These are phyloP conservation scores for Antitype chi DNA, from an alignment of 2,888 invertebrate genomes.

Conservation along the genomic window DNA sequence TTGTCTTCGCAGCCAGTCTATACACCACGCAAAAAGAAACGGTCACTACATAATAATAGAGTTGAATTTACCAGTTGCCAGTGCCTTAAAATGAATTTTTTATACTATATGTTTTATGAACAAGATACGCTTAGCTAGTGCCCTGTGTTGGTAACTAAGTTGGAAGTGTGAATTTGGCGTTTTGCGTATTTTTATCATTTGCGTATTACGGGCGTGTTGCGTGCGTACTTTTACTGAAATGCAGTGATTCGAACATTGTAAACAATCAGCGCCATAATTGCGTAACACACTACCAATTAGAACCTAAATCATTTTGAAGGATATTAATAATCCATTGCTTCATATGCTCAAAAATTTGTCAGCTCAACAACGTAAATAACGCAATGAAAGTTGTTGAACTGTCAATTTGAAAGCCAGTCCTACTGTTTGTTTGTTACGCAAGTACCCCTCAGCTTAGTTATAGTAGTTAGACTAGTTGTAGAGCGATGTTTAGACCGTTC, in stretches of 20 bases:
- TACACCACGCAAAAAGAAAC: constrained; percentile 92
- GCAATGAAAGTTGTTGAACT: no score
- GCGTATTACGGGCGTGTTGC: neutral
- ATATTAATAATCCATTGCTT: no score
- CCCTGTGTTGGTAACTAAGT: constrained; percentile 12
- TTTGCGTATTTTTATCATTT: constrained; percentile 24
- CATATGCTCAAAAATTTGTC: no score
- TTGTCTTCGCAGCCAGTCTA: constrained; percentile 99
- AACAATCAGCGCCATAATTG: neutral
- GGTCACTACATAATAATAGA: constrained; percentile 63
- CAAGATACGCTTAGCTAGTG: constrained; percentile 31
- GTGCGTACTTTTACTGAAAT: neutral
- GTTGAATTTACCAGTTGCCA: constrained; percentile 18
- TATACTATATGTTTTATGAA: constrained; percentile 4
- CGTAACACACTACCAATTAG: no score
- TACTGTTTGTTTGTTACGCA: no score
- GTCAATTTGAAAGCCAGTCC: no score
- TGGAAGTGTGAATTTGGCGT: neutral
- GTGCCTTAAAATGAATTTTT: constrained; percentile 22
- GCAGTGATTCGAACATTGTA: constrained; percentile 11
- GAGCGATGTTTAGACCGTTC: constrained; percentile 3
- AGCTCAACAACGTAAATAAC: no score
- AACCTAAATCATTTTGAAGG: no score
- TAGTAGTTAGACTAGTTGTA: neutral
- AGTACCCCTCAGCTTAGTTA: neutral